Evolutionary conservation across 1,140 invertebrate species (phyloP).

Genomic region (Prorops nasuta): DNA sequence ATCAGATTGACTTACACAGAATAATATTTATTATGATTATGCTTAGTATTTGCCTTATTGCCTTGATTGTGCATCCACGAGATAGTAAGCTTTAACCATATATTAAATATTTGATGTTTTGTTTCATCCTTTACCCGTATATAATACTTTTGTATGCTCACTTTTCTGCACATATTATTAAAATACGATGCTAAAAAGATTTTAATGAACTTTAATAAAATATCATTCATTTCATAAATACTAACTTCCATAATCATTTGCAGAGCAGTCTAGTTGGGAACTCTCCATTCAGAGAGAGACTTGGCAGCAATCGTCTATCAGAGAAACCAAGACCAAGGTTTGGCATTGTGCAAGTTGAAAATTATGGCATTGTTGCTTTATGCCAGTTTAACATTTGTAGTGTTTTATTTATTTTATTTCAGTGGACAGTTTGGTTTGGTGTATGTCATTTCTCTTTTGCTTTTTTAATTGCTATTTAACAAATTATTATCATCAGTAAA

Average conservation of each 20-base stretch:
- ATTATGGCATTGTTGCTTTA: constrained; percentile 28
- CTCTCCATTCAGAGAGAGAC: constrained; percentile 81
- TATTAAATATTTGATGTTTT: constrained; percentile 26
- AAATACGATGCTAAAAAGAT: constrained; percentile 6
- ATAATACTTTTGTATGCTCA: too few species aligned
- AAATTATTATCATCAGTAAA: too few species aligned
- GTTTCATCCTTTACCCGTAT: constrained; percentile 12
- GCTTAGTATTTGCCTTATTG: constrained; percentile 32
- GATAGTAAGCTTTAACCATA: constrained; percentile 31
- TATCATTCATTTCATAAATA: constrained; percentile 5
- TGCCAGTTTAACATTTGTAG: constrained; percentile 18
- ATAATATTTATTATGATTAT: constrained; percentile 22
- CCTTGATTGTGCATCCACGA: constrained; percentile 30
- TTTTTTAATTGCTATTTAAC: constrained; percentile 6
- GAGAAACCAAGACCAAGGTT: constrained; percentile 81
- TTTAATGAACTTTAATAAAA: background rate
- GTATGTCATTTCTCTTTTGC: constrained; percentile 16
- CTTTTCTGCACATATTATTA: constrained; percentile 7
- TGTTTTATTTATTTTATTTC: constrained; percentile 18
- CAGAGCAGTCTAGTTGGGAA: constrained; percentile 62
- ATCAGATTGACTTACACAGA: too few species aligned
- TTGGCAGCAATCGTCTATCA: constrained; percentile 80
- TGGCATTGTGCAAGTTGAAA: constrained; percentile 48
- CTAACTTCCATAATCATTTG: constrained; percentile 38
- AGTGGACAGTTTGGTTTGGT: constrained; percentile 19